Conservation (phyloP, 2,888 invertebrate genomes). For the Thymelicus acteon region DNA sequence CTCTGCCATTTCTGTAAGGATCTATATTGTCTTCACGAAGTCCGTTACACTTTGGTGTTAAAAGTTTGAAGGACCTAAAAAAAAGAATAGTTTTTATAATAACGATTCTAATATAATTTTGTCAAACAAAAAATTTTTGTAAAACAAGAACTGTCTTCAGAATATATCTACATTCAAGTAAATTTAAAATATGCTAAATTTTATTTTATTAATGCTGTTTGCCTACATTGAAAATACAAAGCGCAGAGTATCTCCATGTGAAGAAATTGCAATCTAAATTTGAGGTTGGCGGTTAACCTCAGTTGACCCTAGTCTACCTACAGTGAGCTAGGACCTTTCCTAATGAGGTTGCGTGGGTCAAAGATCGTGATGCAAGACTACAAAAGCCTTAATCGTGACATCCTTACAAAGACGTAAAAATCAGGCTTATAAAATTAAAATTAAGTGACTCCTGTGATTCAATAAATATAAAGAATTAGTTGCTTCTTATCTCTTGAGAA, state of each 20-base stretch:
- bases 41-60: background rate
- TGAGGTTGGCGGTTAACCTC: slow-evolving; percentile 24
- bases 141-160: too few species aligned
- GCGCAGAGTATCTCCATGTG: background rate
- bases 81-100: too few species aligned
- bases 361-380: slow-evolving; percentile 23
- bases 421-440: slow-evolving; percentile 12
- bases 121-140: too few species aligned
- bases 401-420: background rate
- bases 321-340: slow-evolving; percentile 27
- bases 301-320: slow-evolving; percentile 25
- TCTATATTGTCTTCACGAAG: slow-evolving; percentile 14
- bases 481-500: slow-evolving; percentile 13
- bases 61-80: background rate
- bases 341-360: slow-evolving; percentile 38
- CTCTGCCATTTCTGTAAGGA: slow-evolving; percentile 43
- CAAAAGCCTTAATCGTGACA: slow-evolving; percentile 8
- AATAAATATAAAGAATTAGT: slow-evolving; percentile 12
- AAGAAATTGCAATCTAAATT: slow-evolving; percentile 19
- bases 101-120: too few species aligned
- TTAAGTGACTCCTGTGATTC: slow-evolving; percentile 4
- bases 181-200: too few species aligned
- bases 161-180: too few species aligned
- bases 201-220: background rate
- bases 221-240: background rate